phyloP scores from a whole-genome alignment of 2,797 vertebrate genomes.

The Pseudochirops cupreus region DNA sequence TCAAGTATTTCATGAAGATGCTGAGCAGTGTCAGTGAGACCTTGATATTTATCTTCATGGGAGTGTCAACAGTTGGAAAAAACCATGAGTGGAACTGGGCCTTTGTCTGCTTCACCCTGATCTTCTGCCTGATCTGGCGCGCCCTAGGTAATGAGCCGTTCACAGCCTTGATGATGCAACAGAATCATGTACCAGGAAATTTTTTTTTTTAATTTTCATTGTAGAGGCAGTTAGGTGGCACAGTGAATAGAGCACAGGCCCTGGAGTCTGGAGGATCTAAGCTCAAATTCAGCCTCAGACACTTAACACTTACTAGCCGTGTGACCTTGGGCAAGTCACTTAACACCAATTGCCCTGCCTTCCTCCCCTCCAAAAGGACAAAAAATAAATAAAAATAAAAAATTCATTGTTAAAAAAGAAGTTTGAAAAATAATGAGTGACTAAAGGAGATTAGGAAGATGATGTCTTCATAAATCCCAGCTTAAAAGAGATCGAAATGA shows the following conservation, averaged over 20 bases:
- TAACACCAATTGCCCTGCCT: too few relatives aligned
- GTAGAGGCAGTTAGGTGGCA: too few relatives aligned
- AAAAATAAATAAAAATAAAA: too few relatives aligned
- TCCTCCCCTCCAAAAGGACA: too few relatives aligned
- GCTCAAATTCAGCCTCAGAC: too few relatives aligned
- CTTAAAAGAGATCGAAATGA: not conserved
- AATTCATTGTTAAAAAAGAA: not conserved
- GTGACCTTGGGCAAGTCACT: too few relatives aligned
- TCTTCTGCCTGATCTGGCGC: slow-evolving; percentile 96
- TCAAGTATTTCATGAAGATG: slow-evolving; percentile 98
- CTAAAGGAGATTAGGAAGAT: not conserved
- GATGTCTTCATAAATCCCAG: not conserved
- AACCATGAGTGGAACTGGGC: slow-evolving; percentile 99
- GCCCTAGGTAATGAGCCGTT: slow-evolving; percentile 89
- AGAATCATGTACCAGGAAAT: not conserved
- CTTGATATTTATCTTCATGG: slow-evolving; percentile 99
- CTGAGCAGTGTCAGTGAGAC: slow-evolving; percentile 96
- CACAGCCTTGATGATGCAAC: not conserved
- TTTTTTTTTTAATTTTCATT: not conserved
- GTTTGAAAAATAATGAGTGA: not conserved
- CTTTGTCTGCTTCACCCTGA: slow-evolving; percentile 95
- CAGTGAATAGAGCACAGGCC: too few relatives aligned
- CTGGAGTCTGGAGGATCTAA: too few relatives aligned
- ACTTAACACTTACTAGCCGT: too few relatives aligned
- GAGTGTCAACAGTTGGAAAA: slow-evolving; percentile 95